Conservation (phyloP, 1,140 invertebrate species). For the Drosophila busckii region DNA sequence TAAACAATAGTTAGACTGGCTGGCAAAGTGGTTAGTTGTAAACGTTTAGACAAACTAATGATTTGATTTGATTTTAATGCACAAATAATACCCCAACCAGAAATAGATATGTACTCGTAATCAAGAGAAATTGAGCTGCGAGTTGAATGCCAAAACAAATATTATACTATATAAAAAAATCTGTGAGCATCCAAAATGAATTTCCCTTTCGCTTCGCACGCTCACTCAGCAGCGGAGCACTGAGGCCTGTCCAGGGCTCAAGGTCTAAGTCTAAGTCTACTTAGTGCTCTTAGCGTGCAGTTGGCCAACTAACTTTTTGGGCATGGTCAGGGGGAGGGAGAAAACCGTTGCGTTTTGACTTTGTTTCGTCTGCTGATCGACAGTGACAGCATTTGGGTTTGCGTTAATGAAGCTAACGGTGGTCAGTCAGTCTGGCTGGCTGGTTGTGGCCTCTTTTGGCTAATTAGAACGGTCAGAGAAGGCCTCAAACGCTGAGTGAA, state of each 20-base stretch:
- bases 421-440: too few relatives aligned
- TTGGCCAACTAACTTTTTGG: too few relatives aligned
- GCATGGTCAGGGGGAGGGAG: too few relatives aligned
- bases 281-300: too few relatives aligned
- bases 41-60: not conserved
- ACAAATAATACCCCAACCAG: conserved; percentile 10
- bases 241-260: conserved; percentile 14
- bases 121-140: too few relatives aligned
- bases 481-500: conserved; percentile 10
- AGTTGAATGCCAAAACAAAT: too few relatives aligned
- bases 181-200: conserved; percentile 24
- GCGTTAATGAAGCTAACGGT: conserved; percentile 69
- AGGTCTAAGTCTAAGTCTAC: conserved; percentile 34
- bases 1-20: conserved; percentile 3
- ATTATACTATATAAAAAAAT: too few relatives aligned
- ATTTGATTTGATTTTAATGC: conserved; percentile 18
- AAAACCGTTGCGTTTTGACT: conserved; percentile 34
- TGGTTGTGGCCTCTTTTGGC: conserved; percentile 12
- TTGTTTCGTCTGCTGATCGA: too few relatives aligned
- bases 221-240: too few relatives aligned
- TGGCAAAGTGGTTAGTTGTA: conserved; percentile 3
- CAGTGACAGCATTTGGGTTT: too few relatives aligned
- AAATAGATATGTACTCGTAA: not conserved
- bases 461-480: conserved; percentile 60
- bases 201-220: conserved; percentile 49